Base-by-base conservation (phyloP, 2,888 invertebrate genomes). In the Eilema griseolum region DNA sequence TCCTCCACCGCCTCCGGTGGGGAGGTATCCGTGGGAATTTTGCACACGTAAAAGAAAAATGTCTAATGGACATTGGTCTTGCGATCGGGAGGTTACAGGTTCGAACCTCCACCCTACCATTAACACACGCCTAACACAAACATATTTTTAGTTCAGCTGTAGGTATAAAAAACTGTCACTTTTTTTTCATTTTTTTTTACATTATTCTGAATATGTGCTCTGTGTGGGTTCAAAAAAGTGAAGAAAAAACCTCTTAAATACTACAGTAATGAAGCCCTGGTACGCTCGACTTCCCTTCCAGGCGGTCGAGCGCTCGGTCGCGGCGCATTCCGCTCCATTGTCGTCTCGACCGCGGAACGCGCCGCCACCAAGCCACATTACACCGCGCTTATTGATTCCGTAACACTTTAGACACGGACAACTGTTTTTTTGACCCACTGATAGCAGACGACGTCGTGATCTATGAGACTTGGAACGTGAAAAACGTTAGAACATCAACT, bases 271-370 rank as follows among this genome's bases (percentile, higher is more conserved):
- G 75, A 79, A 82, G 77, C 68, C 79, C 60, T 70, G 75, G 68
- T 74, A 80, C 70, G 76, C 74, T 75, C 76, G 73, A 66, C 64
- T 77, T 73, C 73, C 82, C 83, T 83, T 83, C 85, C 85, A 84
- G 87, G 88, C 84, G 86, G 88, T 85, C 88, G 86, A 77, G 80
- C 86, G 85, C 85, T 87, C 83, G 72, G 83, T 78, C 82, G 72
- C 82, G 84, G 84, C 82, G 80, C 91, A 93, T 93, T 93, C 93
- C 89, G 71, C 26, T 66, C 83, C 83, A 88, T 91, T 92, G 92
- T 91, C 78, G 76, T 41, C 33, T 62, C 77, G 76, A 81, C 86
- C 77, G 72, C 79, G 77, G 70, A 74, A 71, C 87, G 87, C 86
- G 88, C 84, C 85, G 82, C 84, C 82, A 86, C 87, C 87, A 85